Percentiles rank a stretch among this genome's conserved stretches.
These are phyloP conservation scores for Macaria notata DNA, from an alignment of 2,888 invertebrate species.

Conservation along the genomic window DNA sequence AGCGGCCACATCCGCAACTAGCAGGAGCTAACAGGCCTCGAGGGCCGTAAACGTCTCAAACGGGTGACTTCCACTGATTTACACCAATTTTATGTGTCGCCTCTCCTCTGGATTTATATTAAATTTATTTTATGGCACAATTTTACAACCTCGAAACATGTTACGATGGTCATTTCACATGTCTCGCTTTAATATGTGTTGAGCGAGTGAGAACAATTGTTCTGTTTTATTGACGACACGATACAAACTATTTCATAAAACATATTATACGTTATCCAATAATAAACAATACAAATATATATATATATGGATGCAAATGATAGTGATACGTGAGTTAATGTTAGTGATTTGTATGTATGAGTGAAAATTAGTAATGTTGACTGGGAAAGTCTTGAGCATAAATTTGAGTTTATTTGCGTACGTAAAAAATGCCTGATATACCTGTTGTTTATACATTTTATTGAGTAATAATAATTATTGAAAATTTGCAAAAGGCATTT, in stretches of 20 bases:
- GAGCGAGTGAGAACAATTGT: constrained; percentile 30
- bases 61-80: constrained; percentile 79
- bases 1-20: constrained; percentile 65
- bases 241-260: constrained; percentile 22
- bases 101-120: constrained; percentile 73
- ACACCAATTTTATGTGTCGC: constrained; percentile 79
- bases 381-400: too few species aligned
- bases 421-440: too few species aligned
- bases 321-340: too few species aligned
- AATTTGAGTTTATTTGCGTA: too few species aligned
- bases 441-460: too few species aligned
- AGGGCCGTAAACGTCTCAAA: constrained; percentile 77
- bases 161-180: constrained; percentile 59
- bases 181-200: constrained; percentile 48
- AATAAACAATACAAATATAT: too few species aligned
- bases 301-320: too few species aligned
- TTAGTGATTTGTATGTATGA: too few species aligned
- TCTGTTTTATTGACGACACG: constrained; percentile 23
- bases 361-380: too few species aligned
- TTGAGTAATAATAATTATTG: too few species aligned
- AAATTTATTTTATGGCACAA: constrained; percentile 75
- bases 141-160: constrained; percentile 73
- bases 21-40: constrained; percentile 74
- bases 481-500: too few species aligned
- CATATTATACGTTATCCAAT: neutral